A percentile compares a stretch with the other conserved stretches of the same genome.
Conservation (phyloP, 2,888 invertebrate genomes). For the Neoascia interrupta region DNA sequence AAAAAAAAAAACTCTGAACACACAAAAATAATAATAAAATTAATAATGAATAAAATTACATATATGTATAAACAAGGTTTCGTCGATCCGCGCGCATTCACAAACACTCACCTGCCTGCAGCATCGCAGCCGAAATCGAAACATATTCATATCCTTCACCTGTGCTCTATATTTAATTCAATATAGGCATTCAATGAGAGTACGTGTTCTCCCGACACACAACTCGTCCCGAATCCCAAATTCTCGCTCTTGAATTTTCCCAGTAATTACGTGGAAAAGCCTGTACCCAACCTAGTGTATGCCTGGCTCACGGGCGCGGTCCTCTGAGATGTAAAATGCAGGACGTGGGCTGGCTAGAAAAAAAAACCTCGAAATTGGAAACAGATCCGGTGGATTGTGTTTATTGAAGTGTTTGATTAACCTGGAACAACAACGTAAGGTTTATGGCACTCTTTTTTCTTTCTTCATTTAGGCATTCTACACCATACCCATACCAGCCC, state of each 20-base stretch:
- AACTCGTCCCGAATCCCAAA: slow-evolving; percentile 19
- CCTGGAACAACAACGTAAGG: slow-evolving; percentile 51
- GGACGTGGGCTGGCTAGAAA: background rate
- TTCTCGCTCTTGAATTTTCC: slow-evolving; percentile 12
- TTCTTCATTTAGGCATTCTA: too few relatives aligned
- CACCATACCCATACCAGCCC: too few relatives aligned
- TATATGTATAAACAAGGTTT: too few relatives aligned
- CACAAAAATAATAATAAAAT: slow-evolving; percentile 57
- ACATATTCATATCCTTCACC: slow-evolving; percentile 50
- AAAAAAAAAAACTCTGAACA: slow-evolving; percentile 1
- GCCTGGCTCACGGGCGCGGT: background rate
- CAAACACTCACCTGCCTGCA: background rate
- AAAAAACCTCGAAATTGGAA: slow-evolving; percentile 20
- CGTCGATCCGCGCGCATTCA: background rate
- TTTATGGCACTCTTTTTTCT: slow-evolving; percentile 8
- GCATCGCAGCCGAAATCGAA: background rate
- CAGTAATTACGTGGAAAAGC: slow-evolving; percentile 47
- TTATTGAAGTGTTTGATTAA: slow-evolving; percentile 67
- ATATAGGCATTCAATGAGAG: slow-evolving; percentile 54
- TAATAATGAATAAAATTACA: slow-evolving; percentile 65
- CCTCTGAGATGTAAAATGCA: slow-evolving; percentile 26
- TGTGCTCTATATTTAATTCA: slow-evolving; percentile 64
- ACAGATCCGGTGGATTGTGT: slow-evolving; percentile 53
- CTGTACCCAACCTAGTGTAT: too few relatives aligned
- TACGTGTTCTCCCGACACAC: slow-evolving; percentile 35